Conservation (phyloP, 2,797 vertebrate species). For the Lepidocolaptes lacrymiger region DNA sequence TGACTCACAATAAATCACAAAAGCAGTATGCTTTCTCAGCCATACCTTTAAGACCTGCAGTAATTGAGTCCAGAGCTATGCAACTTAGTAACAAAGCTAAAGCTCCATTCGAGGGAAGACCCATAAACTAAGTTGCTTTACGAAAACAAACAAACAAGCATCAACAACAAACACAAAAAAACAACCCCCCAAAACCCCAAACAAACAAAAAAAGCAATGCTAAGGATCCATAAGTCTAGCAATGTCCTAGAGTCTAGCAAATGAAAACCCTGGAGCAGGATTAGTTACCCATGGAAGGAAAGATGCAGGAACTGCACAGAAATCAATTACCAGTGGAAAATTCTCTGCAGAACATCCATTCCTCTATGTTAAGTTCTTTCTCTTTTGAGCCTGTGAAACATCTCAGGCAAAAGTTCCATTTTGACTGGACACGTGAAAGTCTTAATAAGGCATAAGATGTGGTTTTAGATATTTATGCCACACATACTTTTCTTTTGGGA, state of each 20-base stretch:
- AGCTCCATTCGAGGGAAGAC: neutral
- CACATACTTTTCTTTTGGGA: neutral
- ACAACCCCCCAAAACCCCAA: neutral
- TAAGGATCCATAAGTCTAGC: neutral
- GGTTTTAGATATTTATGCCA: neutral
- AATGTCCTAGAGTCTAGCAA: neutral
- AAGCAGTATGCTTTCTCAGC: neutral
- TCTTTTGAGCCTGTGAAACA: neutral
- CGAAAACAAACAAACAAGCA: neutral
- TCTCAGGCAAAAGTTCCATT: neutral
- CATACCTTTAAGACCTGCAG: neutral
- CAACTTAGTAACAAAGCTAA: neutral
- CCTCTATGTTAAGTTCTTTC: neutral
- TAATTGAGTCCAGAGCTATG: neutral
- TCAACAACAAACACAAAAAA: neutral
- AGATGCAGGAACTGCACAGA: neutral
- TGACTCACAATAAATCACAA: neutral
- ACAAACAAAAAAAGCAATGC: neutral
- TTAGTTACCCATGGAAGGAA: neutral
- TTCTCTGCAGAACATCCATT: neutral
- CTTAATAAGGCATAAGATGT: neutral
- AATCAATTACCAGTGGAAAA: neutral
- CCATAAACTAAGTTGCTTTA: neutral
- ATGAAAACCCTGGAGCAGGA: rapidly evolving
- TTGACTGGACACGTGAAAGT: neutral